Percentiles rank a stretch among this genome's conserved stretches.
Conservation (phyloP, 2,113 vertebrate species). For the Caranx melampygus region DNA sequence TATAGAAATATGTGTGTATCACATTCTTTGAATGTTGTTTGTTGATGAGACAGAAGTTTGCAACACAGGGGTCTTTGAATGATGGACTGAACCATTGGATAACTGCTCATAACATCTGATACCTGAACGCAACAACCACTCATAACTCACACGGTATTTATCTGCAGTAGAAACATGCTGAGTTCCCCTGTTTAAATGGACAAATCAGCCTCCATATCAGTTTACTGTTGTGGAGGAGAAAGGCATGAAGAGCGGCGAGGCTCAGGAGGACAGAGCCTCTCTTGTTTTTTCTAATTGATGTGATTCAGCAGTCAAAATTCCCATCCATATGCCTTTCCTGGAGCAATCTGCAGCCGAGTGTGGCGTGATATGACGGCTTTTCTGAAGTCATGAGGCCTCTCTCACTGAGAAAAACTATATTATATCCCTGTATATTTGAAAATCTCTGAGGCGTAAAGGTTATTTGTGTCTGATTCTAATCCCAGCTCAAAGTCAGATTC, state of each 20-base stretch:
- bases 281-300: constrained; percentile 71
- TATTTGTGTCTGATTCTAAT: background rate
- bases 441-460: background rate
- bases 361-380: constrained; percentile 40
- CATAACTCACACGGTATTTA: background rate
- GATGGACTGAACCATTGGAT: constrained; percentile 3
- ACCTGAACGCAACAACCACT: constrained; percentile 3
- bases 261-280: constrained; percentile 59
- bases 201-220: constrained; percentile 34
- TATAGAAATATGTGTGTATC: background rate
- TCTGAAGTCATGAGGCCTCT: constrained; percentile 52
- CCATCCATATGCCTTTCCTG: constrained; percentile 52
- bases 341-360: constrained; percentile 50
- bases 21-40: constrained; percentile 5
- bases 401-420: constrained; percentile 21
- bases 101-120: constrained; percentile 7
- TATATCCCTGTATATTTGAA: constrained; percentile 27
- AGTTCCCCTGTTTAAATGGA: constrained; percentile 33
- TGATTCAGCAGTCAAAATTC: constrained; percentile 60
- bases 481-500: background rate
- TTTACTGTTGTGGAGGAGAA: constrained; percentile 45
- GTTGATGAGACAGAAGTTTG: constrained; percentile 16
- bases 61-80: background rate
- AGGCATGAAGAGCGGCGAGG: constrained; percentile 29
- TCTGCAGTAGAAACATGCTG: constrained; percentile 23